phyloP scores from a whole-genome alignment of 1,140 invertebrate species.

The Drosophila navojoa region DNA sequence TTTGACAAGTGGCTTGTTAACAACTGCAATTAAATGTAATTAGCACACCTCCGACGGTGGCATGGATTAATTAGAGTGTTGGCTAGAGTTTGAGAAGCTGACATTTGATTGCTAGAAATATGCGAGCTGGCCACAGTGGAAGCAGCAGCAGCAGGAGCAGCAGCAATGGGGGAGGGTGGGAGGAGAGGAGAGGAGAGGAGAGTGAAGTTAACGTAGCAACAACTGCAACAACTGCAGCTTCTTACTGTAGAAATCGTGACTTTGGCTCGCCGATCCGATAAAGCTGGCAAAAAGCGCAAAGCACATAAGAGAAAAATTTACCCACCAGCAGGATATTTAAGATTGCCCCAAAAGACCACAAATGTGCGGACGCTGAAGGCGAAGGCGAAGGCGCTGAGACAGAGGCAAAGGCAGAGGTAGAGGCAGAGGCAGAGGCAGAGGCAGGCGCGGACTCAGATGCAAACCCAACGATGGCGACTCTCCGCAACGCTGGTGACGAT shows the following conservation, averaged over 20 bases:
- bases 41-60: slow-evolving; percentile 40
- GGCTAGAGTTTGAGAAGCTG: slow-evolving; percentile 13
- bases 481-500: slow-evolving; percentile 38
- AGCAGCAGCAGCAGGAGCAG: not conserved
- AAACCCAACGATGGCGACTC: slow-evolving; percentile 46
- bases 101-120: slow-evolving; percentile 25
- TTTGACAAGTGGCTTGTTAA: slow-evolving; percentile 70
- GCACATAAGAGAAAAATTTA: slow-evolving; percentile 71
- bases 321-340: slow-evolving; percentile 83
- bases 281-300: slow-evolving; percentile 54
- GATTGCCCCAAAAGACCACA: slow-evolving; percentile 73
- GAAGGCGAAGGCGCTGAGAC: not conserved
- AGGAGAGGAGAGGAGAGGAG: not conserved
- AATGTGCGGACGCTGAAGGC: slow-evolving; percentile 54
- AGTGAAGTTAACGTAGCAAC: slow-evolving; percentile 20
- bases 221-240: slow-evolving; percentile 56
- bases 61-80: slow-evolving; percentile 64
- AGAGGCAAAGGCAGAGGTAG: not conserved
- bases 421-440: not conserved
- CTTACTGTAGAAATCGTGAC: slow-evolving; percentile 74
- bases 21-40: slow-evolving; percentile 69
- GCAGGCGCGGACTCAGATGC: slow-evolving; percentile 25
- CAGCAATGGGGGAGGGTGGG: not conserved
- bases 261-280: slow-evolving; percentile 77
- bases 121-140: slow-evolving; percentile 9